Percentiles rank a stretch among this genome's conserved stretches.
Evolutionary conservation across 2,113 vertebrate genomes (phyloP).

Genomic region (Australoheros scitulus): DNA sequence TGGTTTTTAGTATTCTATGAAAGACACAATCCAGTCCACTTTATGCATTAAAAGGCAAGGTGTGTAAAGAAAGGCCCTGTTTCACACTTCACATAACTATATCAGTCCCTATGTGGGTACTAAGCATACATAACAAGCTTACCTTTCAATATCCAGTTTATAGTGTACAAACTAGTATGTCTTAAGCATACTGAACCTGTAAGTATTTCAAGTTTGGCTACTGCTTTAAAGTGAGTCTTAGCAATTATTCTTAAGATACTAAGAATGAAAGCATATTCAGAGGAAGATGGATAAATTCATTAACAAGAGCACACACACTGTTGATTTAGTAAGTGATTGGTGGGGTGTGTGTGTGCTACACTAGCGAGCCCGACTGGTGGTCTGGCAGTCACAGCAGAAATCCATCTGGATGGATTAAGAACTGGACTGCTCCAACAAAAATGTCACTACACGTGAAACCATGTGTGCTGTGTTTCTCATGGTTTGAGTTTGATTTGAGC

Average conservation of each 20-base stretch:
- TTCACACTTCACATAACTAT: neutral
- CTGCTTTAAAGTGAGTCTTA: neutral
- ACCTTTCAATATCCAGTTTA: neutral
- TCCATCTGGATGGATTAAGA: conserved; percentile 55
- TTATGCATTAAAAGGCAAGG: neutral
- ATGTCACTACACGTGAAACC: conserved; percentile 28
- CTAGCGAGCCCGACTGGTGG: conserved; percentile 21
- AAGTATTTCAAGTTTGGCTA: neutral
- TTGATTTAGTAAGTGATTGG: conserved; percentile 35
- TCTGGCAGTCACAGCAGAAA: conserved; percentile 49
- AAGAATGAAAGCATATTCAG: conserved; percentile 31
- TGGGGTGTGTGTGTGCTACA: conserved; percentile 43
- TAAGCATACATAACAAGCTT: neutral
- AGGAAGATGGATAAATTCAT: conserved; percentile 51
- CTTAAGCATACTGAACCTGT: neutral
- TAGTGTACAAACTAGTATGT: neutral
- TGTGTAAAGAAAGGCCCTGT: neutral
- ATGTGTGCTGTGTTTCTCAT: conserved; percentile 30
- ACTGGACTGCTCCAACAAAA: conserved; percentile 47
- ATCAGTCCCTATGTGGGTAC: neutral
- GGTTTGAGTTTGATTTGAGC: conserved; percentile 14
- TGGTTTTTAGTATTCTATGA: neutral
- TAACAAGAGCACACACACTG: conserved; percentile 28
- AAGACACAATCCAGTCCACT: neutral
- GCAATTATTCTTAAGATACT: conserved; percentile 7